Conservation (phyloP, 2,797 vertebrate genomes). For the Cuniculus paca region DNA sequence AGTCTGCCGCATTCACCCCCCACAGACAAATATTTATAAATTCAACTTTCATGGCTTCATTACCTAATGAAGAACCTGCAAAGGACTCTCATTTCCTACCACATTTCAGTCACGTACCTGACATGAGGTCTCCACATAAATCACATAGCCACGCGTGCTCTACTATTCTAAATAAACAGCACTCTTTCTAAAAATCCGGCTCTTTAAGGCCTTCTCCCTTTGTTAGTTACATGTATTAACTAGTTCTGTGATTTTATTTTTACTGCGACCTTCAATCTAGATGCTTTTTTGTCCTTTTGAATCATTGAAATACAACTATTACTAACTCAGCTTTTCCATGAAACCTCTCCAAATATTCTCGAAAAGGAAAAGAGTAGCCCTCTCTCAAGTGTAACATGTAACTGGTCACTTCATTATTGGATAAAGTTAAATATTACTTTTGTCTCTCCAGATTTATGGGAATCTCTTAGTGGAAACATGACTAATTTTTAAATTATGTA, state of each 20-base stretch:
- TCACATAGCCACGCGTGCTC: neutral
- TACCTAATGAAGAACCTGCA: neutral
- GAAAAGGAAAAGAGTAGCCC: neutral
- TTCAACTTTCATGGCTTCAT: neutral
- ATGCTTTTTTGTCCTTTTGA: neutral
- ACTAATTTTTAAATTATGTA: neutral
- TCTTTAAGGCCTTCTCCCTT: neutral
- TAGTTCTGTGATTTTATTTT: neutral
- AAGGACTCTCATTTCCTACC: neutral
- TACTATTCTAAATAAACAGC: neutral
- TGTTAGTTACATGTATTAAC: neutral
- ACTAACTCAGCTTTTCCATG: neutral
- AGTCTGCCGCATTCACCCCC: neutral
- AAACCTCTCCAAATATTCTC: neutral
- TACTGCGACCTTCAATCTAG: neutral
- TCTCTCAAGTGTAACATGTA: neutral
- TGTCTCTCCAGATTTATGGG: neutral
- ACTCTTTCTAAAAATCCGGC: neutral
- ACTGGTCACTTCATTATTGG: neutral
- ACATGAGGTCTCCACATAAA: neutral
- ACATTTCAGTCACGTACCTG: neutral
- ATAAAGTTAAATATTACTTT: neutral
- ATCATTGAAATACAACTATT: conserved; percentile 28
- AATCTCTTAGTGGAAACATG: neutral
- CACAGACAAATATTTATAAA: neutral